phyloP scores from a whole-genome alignment of 2,113 vertebrate genomes.

The Rhabdornis inornatus region DNA sequence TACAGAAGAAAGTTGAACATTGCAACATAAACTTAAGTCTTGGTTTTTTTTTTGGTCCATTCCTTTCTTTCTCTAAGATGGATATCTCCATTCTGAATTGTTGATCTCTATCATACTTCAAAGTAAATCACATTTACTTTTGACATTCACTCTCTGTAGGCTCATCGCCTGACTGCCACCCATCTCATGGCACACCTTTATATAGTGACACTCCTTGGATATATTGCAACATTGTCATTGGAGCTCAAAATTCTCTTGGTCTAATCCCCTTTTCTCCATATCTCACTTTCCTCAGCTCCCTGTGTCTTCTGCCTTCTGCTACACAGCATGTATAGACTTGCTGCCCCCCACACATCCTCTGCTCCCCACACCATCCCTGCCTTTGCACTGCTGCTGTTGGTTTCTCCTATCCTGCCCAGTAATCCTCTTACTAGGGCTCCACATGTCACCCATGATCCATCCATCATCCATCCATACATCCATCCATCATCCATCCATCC shows the following conservation, averaged over 20 bases:
- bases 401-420: neutral
- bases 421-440: fast-evolving
- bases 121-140: neutral
- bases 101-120: neutral
- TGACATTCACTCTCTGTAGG: neutral
- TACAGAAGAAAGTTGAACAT: neutral
- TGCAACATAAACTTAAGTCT: neutral
- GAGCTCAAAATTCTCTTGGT: neutral
- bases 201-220: neutral
- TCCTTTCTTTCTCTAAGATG: neutral
- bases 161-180: neutral
- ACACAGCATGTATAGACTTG: neutral
- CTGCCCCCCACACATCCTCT: neutral
- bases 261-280: neutral
- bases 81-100: neutral
- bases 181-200: neutral
- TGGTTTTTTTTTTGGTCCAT: neutral
- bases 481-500: neutral
- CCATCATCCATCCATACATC: neutral
- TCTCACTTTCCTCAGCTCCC: neutral
- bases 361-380: neutral
- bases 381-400: neutral
- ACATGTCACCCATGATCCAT: neutral
- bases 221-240: neutral
- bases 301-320: neutral